Evolutionary conservation across 2,797 vertebrate species (phyloP).

Genomic region (Rhynchonycteris naso): DNA sequence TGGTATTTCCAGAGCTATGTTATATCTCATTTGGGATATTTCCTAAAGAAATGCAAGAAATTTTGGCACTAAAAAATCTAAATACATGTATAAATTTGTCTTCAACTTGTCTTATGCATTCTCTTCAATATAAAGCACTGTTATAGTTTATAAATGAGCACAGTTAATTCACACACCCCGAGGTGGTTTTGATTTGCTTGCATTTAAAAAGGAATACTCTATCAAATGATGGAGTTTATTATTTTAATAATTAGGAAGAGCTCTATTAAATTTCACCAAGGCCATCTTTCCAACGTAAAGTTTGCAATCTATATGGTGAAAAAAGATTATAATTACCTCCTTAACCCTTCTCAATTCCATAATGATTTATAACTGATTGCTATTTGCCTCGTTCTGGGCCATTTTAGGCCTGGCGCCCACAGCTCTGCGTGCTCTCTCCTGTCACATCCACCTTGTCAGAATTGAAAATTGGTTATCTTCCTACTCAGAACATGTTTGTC

Average conservation of each 20-base stretch:
- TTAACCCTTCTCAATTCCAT: conserved; percentile 43
- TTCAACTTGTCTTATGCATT: conserved; percentile 38
- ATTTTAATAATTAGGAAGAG: conserved; percentile 56
- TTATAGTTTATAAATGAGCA: conserved; percentile 67
- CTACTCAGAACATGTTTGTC: background rate
- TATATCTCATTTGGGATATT: conserved; percentile 17
- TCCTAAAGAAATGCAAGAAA: conserved; percentile 6
- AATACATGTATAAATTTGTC: background rate
- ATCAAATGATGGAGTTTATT: conserved; percentile 46
- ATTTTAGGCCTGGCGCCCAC: background rate
- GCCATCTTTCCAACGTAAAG: conserved; percentile 47
- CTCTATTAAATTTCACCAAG: conserved; percentile 42
- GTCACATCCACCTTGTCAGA: background rate
- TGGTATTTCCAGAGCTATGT: conserved; percentile 7
- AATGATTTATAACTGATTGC: conserved; percentile 59
- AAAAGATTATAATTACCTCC: conserved; percentile 61
- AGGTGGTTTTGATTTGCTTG: conserved; percentile 58
- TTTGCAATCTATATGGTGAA: conserved; percentile 14
- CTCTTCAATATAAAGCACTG: conserved; percentile 62
- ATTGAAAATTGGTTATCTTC: background rate
- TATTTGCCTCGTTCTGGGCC: conserved; percentile 39
- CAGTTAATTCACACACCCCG: conserved; percentile 70
- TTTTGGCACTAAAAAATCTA: background rate
- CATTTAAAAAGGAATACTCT: conserved; percentile 46
- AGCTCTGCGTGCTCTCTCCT: background rate